Evolutionary conservation across 2,888 invertebrate species (phyloP).

Genomic region (Dastarcus helophoroides): DNA sequence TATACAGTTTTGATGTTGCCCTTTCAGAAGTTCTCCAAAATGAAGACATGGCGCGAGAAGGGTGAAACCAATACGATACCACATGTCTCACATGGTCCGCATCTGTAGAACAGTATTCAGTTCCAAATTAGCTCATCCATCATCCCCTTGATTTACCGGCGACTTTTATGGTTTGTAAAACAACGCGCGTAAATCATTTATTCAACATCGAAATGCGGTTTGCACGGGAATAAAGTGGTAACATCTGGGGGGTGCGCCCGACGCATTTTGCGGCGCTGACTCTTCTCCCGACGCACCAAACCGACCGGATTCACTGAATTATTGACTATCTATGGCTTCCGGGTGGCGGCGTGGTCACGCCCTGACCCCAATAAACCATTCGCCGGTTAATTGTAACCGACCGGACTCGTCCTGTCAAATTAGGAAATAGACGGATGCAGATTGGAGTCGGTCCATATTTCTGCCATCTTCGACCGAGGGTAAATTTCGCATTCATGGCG

Average conservation of each 20-base stretch:
- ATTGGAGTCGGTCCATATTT: too few species aligned
- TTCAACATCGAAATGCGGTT: too few species aligned
- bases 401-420: too few species aligned
- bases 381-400: slow-evolving; percentile 20
- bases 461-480: slow-evolving; percentile 5
- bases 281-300: slow-evolving; percentile 20
- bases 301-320: slow-evolving; percentile 30
- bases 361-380: slow-evolving; percentile 27
- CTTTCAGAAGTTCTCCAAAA: too few species aligned
- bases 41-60: too few species aligned
- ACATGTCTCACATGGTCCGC: too few species aligned
- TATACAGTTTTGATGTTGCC: too few species aligned
- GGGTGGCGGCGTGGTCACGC: slow-evolving; percentile 36
- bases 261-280: slow-evolving; percentile 26
- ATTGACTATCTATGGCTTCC: slow-evolving; percentile 36
- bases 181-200: slow-evolving; percentile 9
- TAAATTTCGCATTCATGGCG: too few species aligned
- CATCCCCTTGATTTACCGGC: slow-evolving; percentile 19
- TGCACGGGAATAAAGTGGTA: slow-evolving; percentile 22
- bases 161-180: slow-evolving; percentile 25
- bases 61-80: too few species aligned
- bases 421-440: too few species aligned
- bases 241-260: slow-evolving; percentile 27
- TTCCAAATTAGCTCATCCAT: slow-evolving; percentile 21
- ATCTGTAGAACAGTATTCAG: too few species aligned